A percentile compares a stretch with the other conserved stretches of the same genome.
Conservation (phyloP, 2,888 invertebrate genomes). For the Chironomus tentans region DNA sequence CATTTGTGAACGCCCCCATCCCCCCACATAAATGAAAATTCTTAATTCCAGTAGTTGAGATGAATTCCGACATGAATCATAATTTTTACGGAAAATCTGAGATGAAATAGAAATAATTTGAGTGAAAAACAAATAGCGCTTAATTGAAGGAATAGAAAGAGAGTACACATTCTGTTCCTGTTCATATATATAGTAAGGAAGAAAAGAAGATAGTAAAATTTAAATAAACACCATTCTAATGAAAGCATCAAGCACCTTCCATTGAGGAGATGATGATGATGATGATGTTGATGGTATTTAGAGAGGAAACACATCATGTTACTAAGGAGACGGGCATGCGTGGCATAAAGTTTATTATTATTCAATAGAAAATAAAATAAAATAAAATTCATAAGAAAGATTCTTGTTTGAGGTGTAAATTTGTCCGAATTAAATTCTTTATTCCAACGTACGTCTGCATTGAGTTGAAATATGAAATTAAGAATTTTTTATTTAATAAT, state of each 20-base stretch:
- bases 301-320: conserved; percentile 5
- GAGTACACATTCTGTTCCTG: background rate
- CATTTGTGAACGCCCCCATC: too few relatives aligned
- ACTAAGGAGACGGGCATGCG: conserved; percentile 26
- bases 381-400: background rate
- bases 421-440: background rate
- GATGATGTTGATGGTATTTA: background rate
- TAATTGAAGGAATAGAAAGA: conserved; percentile 6
- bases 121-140: conserved; percentile 20
- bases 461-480: background rate
- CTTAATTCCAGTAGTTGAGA: too few relatives aligned
- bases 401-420: background rate
- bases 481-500: too few relatives aligned
- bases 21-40: too few relatives aligned
- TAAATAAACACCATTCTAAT: conserved; percentile 24
- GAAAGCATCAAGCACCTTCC: conserved; percentile 7
- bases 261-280: background rate
- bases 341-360: conserved; percentile 2
- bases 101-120: background rate
- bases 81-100: too few relatives aligned
- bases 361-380: background rate
- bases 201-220: conserved; percentile 17
- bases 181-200: background rate
- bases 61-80: too few relatives aligned
- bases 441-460: background rate